phyloP scores from a whole-genome alignment of 2,113 vertebrate genomes.

The Meriones unguiculatus region DNA sequence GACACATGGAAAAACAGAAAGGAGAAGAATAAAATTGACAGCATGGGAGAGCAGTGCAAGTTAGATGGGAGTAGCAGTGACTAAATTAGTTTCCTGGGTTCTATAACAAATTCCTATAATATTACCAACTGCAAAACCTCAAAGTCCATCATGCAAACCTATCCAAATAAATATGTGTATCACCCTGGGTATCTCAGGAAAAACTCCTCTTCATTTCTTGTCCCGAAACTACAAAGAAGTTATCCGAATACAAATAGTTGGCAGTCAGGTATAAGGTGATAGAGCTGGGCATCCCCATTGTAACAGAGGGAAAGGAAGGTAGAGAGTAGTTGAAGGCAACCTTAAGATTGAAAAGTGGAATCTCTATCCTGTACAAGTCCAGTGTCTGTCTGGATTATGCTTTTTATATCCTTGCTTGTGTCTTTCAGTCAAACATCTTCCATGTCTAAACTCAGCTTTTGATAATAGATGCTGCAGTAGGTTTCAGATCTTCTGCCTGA shows the following conservation, averaged over 20 bases:
- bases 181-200: not conserved
- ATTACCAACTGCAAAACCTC: not conserved
- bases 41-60: fast-evolving
- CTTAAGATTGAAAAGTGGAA: not conserved
- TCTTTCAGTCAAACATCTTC: not conserved
- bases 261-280: fast-evolving
- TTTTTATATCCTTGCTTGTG: fast-evolving
- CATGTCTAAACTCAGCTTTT: not conserved
- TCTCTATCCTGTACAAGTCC: not conserved
- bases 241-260: not conserved
- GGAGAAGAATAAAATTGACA: not conserved
- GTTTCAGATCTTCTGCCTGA: too few species aligned
- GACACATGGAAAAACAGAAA: not conserved
- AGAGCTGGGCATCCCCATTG: not conserved
- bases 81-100: not conserved
- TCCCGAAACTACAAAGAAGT: not conserved
- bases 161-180: not conserved
- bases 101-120: not conserved
- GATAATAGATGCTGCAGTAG: not conserved
- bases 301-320: not conserved
- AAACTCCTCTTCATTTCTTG: not conserved
- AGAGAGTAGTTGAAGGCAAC: not conserved
- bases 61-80: not conserved
- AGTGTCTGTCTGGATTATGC: not conserved
- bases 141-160: not conserved